These are phyloP conservation scores for Agrotis exclamationis DNA, from an alignment of 2,888 invertebrate genomes.

Conservation along the genomic window DNA sequence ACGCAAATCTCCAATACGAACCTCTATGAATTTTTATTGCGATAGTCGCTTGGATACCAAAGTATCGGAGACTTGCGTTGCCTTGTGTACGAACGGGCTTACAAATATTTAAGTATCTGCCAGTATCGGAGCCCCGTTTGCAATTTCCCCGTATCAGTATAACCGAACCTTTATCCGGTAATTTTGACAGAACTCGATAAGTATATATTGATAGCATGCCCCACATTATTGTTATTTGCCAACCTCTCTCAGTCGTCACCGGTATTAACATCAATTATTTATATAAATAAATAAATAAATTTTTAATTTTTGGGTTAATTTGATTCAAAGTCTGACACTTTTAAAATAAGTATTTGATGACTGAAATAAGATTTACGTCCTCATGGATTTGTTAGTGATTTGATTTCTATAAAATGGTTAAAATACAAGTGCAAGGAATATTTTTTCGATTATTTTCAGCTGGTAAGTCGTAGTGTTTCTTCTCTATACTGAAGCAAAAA, in stretches of 20 bases:
- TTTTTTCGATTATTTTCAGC: not conserved
- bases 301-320: not conserved
- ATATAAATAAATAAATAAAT: not conserved
- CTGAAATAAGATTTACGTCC: not conserved
- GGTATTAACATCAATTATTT: not conserved
- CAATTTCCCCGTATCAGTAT: not conserved
- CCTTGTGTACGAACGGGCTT: too few species aligned
- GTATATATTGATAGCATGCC: constrained; percentile 19
- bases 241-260: not conserved
- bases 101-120: not conserved
- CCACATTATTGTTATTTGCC: constrained; percentile 1
- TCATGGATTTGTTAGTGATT: not conserved
- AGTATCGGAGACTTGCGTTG: too few species aligned
- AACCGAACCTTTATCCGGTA: not conserved
- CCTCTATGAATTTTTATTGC: too few species aligned
- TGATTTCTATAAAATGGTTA: constrained; percentile 26
- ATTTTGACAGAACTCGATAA: constrained; percentile 18
- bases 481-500: too few species aligned
- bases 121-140: not conserved
- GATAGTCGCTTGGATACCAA: too few species aligned
- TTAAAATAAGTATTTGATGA: too few species aligned
- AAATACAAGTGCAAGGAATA: constrained; percentile 11
- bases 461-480: constrained; percentile 15
- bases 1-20: too few species aligned
- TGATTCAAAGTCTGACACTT: not conserved